phyloP scores from a whole-genome alignment of 1,140 invertebrate genomes.

The Sesamia nonagrioides region DNA sequence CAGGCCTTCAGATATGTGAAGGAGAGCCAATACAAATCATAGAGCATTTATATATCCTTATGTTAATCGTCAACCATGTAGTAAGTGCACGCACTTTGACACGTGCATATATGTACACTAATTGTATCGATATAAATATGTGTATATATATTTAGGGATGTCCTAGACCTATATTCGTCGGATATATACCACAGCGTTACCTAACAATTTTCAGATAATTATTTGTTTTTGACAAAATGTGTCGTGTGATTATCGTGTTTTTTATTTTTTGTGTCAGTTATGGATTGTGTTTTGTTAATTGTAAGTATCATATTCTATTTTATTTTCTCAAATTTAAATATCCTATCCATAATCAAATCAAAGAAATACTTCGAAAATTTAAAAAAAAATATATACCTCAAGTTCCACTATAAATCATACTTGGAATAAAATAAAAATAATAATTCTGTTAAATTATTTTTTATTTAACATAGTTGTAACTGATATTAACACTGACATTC shows the following conservation, averaged over 20 bases:
- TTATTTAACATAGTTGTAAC: no score
- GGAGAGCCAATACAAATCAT: slow-evolving; percentile 79
- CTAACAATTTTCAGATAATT: slow-evolving; percentile 60
- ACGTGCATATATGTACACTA: slow-evolving; percentile 60
- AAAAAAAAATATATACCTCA: no score
- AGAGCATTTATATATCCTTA: slow-evolving; percentile 82
- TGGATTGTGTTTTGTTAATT: slow-evolving; percentile 76
- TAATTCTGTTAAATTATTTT: no score
- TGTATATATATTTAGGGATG: slow-evolving; percentile 56
- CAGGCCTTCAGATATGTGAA: slow-evolving; percentile 77
- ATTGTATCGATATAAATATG: slow-evolving; percentile 50
- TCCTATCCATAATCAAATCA: background rate
- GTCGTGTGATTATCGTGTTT: slow-evolving; percentile 65
- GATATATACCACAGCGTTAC: slow-evolving; percentile 60
- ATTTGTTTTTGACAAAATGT: slow-evolving; percentile 67
- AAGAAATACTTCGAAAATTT: background rate
- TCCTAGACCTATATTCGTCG: slow-evolving; percentile 63
- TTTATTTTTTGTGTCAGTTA: slow-evolving; percentile 60
- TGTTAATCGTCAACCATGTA: slow-evolving; percentile 68
- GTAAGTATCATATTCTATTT: slow-evolving; percentile 68
- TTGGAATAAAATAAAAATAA: no score
- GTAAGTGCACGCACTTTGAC: slow-evolving; percentile 68
- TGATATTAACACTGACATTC: no score
- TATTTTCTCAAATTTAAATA: background rate
- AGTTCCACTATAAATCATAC: no score